These are phyloP conservation scores for Slavum lentiscoides DNA, from an alignment of 2,888 invertebrate species.

Conservation along the genomic window DNA sequence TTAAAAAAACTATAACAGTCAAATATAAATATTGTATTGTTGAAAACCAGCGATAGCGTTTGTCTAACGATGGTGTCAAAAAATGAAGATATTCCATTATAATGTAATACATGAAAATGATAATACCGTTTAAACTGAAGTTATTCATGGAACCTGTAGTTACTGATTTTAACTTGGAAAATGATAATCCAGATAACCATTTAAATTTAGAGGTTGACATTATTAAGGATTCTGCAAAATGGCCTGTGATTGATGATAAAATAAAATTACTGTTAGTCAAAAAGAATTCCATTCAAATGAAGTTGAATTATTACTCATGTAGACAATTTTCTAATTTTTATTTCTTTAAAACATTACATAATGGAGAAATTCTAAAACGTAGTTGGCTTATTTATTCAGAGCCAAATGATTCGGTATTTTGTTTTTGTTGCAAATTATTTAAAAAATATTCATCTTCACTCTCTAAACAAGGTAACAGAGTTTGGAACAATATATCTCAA, in stretches of 20 bases:
- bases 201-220: slow-evolving; percentile 5
- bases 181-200: slow-evolving; percentile 3
- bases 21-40: not conserved
- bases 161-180: slow-evolving; percentile 8
- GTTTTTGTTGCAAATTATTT: no score
- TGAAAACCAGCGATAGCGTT: not conserved
- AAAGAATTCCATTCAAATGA: slow-evolving; percentile 11
- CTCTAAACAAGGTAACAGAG: no score
- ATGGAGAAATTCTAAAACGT: no score
- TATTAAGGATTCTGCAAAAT: slow-evolving; percentile 13
- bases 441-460: no score
- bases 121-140: not conserved
- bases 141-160: not conserved
- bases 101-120: not conserved
- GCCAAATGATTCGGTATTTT: no score
- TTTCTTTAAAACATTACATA: no score
- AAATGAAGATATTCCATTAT: not conserved
- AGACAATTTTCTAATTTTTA: not conserved
- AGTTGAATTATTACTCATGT: slow-evolving; percentile 8
- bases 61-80: not conserved
- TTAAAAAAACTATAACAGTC: slow-evolving; percentile 8
- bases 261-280: slow-evolving; percentile 3
- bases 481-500: no score
- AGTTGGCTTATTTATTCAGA: no score
- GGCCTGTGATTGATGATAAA: slow-evolving; percentile 6